Percentiles rank a stretch among this genome's conserved stretches.
Evolutionary conservation across 2,888 invertebrate genomes (phyloP).

Genomic region (Phalera bucephala): DNA sequence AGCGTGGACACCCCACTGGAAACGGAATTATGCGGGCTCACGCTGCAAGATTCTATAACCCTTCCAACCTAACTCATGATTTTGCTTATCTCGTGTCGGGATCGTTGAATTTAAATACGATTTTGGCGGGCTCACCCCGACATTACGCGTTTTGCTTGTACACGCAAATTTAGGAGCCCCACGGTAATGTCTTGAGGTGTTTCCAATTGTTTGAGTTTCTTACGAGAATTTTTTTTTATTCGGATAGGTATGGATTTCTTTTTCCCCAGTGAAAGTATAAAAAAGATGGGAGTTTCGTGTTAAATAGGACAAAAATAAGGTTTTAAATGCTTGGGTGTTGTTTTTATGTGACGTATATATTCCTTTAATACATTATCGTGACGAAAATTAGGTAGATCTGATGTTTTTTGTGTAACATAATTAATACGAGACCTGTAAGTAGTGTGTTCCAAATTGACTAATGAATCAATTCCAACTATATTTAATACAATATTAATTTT

Average conservation of each 20-base stretch:
- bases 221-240: conserved; percentile 34
- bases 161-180: conserved; percentile 57
- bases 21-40: conserved; percentile 77
- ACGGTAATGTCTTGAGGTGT: conserved; percentile 50
- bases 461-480: no score
- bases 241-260: conserved; percentile 31
- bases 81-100: conserved; percentile 74
- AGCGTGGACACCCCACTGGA: conserved; percentile 55
- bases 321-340: conserved; percentile 13
- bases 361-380: no score
- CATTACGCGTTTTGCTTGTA: conserved; percentile 60
- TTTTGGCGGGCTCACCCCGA: conserved; percentile 62
- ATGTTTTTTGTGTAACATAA: no score
- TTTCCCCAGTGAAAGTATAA: conserved; percentile 20
- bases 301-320: conserved; percentile 5
- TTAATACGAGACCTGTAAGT: no score
- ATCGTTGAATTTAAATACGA: conserved; percentile 79
- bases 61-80: conserved; percentile 76
- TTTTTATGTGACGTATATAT: conserved; percentile 25
- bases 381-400: no score
- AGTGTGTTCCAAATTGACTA: no score
- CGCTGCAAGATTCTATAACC: conserved; percentile 75
- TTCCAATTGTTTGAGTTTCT: conserved; percentile 50
- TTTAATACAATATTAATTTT: no score
- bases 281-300: conserved; percentile 14